These are phyloP conservation scores for Nymphalis io DNA, from an alignment of 1,140 invertebrate species.

Conservation along the genomic window DNA sequence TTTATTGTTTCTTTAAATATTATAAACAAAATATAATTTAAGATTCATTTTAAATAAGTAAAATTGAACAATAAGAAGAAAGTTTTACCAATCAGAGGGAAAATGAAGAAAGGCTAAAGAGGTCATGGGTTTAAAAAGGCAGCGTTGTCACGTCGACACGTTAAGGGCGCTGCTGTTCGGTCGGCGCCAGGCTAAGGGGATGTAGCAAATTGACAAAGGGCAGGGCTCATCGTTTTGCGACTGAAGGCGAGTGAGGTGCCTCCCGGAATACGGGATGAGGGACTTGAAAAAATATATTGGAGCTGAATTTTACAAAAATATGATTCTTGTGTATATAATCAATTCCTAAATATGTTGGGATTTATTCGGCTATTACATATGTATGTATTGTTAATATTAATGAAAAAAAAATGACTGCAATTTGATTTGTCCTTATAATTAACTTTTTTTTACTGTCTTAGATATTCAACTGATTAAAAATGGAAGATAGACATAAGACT, in stretches of 20 bases:
- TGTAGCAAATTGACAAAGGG: conserved; percentile 45
- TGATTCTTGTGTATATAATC: not conserved
- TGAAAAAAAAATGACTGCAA: no score
- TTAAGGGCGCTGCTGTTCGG: conserved; percentile 11
- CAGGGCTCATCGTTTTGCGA: conserved; percentile 36
- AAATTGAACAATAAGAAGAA: not conserved
- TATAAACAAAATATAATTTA: not conserved
- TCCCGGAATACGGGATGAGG: conserved; percentile 38
- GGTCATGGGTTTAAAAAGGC: conserved; percentile 20
- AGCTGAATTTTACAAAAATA: not conserved
- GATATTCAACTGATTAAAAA: no score
- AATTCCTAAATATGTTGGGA: not conserved
- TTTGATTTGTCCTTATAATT: no score
- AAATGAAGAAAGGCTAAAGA: conserved; percentile 16
- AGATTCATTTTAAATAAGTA: not conserved
- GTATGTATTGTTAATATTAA: no score
- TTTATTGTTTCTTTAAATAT: no score
- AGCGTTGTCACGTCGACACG: conserved; percentile 23
- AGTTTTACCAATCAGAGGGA: conserved; percentile 5
- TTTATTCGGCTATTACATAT: not conserved
- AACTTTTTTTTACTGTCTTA: no score
- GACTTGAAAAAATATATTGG: conserved; percentile 14
- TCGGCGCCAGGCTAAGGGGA: conserved; percentile 12
- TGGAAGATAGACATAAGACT: no score
- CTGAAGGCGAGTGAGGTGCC: conserved; percentile 23